Conservation (phyloP, 2,113 vertebrate species). For the Nematolebias whitei region DNA sequence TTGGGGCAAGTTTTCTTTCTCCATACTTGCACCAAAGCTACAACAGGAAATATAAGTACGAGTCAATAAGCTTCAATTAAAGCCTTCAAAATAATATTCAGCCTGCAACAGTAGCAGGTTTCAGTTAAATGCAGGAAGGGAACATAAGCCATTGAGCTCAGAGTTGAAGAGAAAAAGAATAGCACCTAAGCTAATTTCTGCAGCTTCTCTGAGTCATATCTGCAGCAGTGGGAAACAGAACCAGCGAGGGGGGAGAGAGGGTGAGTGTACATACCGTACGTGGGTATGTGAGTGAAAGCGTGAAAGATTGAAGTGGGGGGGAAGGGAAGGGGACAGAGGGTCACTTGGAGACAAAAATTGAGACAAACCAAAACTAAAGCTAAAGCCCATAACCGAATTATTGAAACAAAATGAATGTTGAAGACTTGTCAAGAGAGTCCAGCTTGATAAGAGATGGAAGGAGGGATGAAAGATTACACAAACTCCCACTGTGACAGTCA, state of each 20-base stretch:
- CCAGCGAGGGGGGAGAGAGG: conserved; percentile 63
- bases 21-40: conserved; percentile 2
- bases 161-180: conserved; percentile 51
- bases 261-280: conserved; percentile 60
- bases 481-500: conserved; percentile 32
- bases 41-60: not conserved
- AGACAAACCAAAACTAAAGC: conserved; percentile 39
- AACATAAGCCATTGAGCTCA: conserved; percentile 18
- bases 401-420: conserved; percentile 26
- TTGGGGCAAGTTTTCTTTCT: conserved; percentile 22
- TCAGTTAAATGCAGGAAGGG: conserved; percentile 10
- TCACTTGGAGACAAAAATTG: conserved; percentile 36
- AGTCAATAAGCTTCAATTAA: not conserved
- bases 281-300: conserved; percentile 52
- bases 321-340: conserved; percentile 30
- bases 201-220: conserved; percentile 80
- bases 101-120: conserved; percentile 7
- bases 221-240: conserved; percentile 76
- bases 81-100: conserved; percentile 7
- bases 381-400: conserved; percentile 32
- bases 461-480: conserved; percentile 16
- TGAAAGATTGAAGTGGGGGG: conserved; percentile 20
- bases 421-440: conserved; percentile 2
- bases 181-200: conserved; percentile 73
- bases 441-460: conserved; percentile 3